A percentile compares a stretch with the other conserved stretches of the same genome.
Conservation (phyloP, 30 jellyfish, hydroid and myxozoan genomes). For the Rhopilema esculentum region DNA sequence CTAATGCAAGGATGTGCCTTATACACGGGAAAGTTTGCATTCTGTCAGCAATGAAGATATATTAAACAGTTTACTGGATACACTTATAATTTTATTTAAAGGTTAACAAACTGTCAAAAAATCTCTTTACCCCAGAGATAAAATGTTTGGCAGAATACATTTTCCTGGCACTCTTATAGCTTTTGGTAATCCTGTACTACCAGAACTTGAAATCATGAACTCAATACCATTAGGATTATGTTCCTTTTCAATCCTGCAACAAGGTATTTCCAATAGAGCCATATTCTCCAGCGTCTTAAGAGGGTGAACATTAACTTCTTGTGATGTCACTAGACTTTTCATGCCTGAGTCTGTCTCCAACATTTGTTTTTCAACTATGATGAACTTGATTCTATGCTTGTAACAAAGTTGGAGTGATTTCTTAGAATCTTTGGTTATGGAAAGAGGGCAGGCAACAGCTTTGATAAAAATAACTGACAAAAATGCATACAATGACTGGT, state of each 20-base stretch:
- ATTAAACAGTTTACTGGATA: too few species aligned
- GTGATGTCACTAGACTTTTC: not conserved
- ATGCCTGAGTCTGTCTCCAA: not conserved
- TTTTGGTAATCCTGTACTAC: slow-evolving; percentile 89
- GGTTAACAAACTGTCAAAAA: not conserved
- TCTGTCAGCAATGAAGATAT: too few species aligned
- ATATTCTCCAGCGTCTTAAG: not conserved
- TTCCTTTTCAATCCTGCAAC: too few species aligned
- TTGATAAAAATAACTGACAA: slow-evolving; percentile 30
- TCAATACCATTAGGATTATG: slow-evolving; percentile 32
- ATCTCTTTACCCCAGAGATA: slow-evolving; percentile 60
- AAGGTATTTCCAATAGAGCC: not conserved
- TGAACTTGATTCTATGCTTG: not conserved
- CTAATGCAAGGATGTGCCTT: too few species aligned
- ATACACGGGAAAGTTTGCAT: too few species aligned
- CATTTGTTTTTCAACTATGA: not conserved
- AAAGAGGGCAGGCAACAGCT: slow-evolving; percentile 54
- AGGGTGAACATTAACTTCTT: not conserved
- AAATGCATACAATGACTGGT: slow-evolving; percentile 4
- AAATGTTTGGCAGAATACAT: slow-evolving; percentile 79
- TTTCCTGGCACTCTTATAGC: slow-evolving; percentile 74
- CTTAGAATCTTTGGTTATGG: not conserved
- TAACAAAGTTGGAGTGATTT: not conserved
- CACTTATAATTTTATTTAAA: not conserved
- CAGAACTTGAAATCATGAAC: slow-evolving; percentile 81